phyloP scores from a whole-genome alignment of 2,888 invertebrate species.

The Drosophila mimetica region DNA sequence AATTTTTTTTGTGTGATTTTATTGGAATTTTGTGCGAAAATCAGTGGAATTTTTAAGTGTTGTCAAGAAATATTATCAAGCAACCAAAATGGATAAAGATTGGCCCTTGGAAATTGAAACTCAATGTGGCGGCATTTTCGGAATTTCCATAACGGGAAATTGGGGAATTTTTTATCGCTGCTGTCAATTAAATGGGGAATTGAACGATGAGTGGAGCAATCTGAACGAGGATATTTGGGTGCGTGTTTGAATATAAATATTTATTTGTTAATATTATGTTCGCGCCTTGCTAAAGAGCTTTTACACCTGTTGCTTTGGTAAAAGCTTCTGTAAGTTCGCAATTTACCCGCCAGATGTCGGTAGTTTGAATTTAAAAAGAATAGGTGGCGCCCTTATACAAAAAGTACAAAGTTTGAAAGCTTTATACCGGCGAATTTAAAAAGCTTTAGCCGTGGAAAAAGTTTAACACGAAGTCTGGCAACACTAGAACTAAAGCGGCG shows the following conservation, averaged over 20 bases:
- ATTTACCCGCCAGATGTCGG: neutral
- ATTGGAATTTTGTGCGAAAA: neutral
- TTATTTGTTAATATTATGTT: neutral
- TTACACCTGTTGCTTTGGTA: neutral
- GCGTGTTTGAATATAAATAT: constrained; percentile 37
- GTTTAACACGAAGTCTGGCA: too few relatives aligned
- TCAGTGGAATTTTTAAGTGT: constrained; percentile 4
- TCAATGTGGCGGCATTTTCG: constrained; percentile 4
- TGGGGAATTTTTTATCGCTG: constrained; percentile 78
- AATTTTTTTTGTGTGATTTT: constrained; percentile 1
- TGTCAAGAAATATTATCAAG: neutral
- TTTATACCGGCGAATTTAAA: too few relatives aligned
- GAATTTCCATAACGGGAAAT: constrained; percentile 55
- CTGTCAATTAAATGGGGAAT: constrained; percentile 72
- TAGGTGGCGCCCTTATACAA: too few relatives aligned
- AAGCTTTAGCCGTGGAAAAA: too few relatives aligned
- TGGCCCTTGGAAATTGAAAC: constrained; percentile 22
- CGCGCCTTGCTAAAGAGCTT: neutral
- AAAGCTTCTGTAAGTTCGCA: neutral
- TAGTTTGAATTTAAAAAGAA: neutral
- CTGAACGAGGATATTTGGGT: constrained; percentile 83
- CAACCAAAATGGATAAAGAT: constrained; percentile 32
- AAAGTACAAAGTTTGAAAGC: too few relatives aligned
- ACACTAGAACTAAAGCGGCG: too few relatives aligned
- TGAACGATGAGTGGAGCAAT: constrained; percentile 81